Base-by-base conservation (phyloP, 2,113 vertebrate species). In the Osmerus eperlanus region DNA sequence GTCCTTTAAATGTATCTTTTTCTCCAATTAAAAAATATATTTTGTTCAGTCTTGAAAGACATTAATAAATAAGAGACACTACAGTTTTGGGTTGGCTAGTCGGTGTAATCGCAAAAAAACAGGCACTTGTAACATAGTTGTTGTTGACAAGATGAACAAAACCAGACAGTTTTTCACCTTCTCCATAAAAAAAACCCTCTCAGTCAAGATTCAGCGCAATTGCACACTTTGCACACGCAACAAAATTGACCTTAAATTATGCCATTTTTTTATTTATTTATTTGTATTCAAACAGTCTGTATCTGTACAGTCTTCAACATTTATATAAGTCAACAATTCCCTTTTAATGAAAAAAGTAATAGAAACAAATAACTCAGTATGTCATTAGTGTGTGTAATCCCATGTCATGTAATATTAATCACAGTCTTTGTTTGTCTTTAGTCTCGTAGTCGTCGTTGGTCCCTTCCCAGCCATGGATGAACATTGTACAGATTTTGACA, bases 401-500 rank as follows among this genome's bases (percentile, higher is more conserved):
- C 54, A 54, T 67, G 65, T 53, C 58, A 47, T 66, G 69, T 81
- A n/a, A 69, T 36, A 67, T 3, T 78, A 81, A 83, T 82, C 78
- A 55, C 66, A 70, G 9, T 63, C 65, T 72, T 64, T 77, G 70
- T 75, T 78, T 15, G 23, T 15, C n/a, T n/a, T n/a, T n/a, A n/a
- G n/a, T n/a, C n/a, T n/a, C n/a, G n/a, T n/a, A n/a, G n/a, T n/a
- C n/a, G n/a, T n/a, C n/a, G n/a, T n/a, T n/a, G n/a, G 61, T 28
- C 32, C 64, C 59, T 71, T 76, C 58, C 56, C 23, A 84, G 82
- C 84, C 87, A 83, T 77, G 65, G 68, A 76, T 75, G 77, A 84
- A 76, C 78, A 75, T 77, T 84, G 87, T 86, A 77, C 71, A 74
- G 82, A 87, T 87, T 90, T 86, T 91, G 89, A 91, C 85, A 83